Evolutionary conservation across 2,113 vertebrate genomes (phyloP), one percentile per base, ranked within the genome.

Genomic region (Tangachromis dhanisi): DNA sequence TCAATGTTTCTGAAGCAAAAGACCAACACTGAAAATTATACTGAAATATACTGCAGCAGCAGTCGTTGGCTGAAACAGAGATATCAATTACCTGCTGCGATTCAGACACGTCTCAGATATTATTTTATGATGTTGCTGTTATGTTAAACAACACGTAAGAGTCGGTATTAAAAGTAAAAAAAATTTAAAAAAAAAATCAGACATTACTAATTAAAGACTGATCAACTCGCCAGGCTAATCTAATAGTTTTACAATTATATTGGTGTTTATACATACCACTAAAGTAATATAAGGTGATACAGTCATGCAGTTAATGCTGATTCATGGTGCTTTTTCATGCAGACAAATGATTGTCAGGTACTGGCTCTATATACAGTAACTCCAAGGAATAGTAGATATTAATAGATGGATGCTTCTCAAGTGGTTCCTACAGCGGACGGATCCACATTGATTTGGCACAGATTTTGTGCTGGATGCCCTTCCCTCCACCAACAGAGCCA

Each of bases 1-100:
- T 99, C 99, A 6, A 99, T 96, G 31, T 99, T 99, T 95, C 98
- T 99, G 12, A 83, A 86, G 84, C 2, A 78, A 8, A 45, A 38
- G 33, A 86, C 38, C 33, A 57, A 26, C 9, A 76, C 8, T 19
- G 49, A 4, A 38, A 29, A 7, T 45, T 8, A 83, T 19, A 86
- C 68, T 78, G 14, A 71, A 83, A 80, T 51, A 6, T n/a, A 79
- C 76, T 33, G 29, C 24, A 78, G 45, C 14, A 76, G 68, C 40
- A 76, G 40, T 47, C 5, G 0, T 49, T 17, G 42, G 24, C 14
- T 76, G 71, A 76, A 47, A 47, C 24, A 31, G 71, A 78, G 24
- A 49, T 11, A 29, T 73, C n/a, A 47, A 49, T 76, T 66, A 66
- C 61, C 42, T 31, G 9, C 42, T 78, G 71, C 24, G 4, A 29